Evolutionary conservation across 2,113 vertebrate genomes (phyloP).

Genomic region (Trichomycterus rosablanca): DNA sequence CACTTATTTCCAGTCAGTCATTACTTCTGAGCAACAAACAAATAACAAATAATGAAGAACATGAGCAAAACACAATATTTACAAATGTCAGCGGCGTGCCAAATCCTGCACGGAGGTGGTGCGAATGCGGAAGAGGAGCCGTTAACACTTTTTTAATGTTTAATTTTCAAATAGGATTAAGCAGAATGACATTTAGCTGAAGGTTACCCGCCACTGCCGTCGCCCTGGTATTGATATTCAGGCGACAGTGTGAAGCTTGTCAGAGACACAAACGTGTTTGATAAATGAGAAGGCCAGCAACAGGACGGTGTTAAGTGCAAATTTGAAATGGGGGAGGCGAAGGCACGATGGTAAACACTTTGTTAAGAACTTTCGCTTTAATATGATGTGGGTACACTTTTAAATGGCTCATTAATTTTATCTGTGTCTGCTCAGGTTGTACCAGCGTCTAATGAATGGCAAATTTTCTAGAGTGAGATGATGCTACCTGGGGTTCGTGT

Average conservation of each 20-base stretch:
- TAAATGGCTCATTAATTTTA: slow-evolving; percentile 1
- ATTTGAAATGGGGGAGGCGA: slow-evolving; percentile 62
- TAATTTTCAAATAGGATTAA: slow-evolving; percentile 85
- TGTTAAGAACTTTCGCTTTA: slow-evolving; percentile 6
- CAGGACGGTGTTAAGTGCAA: slow-evolving; percentile 79
- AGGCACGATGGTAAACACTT: slow-evolving; percentile 26
- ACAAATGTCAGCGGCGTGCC: slow-evolving; percentile 65
- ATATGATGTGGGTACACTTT: slow-evolving; percentile 1
- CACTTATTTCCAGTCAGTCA: slow-evolving; percentile 47
- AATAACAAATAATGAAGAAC: slow-evolving; percentile 50
- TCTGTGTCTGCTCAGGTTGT: not conserved
- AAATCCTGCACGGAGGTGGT: slow-evolving; percentile 43
- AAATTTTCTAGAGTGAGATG: not conserved
- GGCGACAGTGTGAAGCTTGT: slow-evolving; percentile 71
- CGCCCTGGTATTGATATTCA: slow-evolving; percentile 83
- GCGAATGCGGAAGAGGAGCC: slow-evolving; percentile 60
- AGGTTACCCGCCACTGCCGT: slow-evolving; percentile 69
- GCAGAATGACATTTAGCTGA: slow-evolving; percentile 83
- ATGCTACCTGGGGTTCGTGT: no score
- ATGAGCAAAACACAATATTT: slow-evolving; percentile 58
- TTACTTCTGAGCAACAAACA: slow-evolving; percentile 47
- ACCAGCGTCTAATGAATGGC: not conserved
- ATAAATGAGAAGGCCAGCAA: slow-evolving; percentile 77
- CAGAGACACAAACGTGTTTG: slow-evolving; percentile 77
- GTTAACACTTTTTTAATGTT: slow-evolving; percentile 73